phyloP scores from a whole-genome alignment of 2,888 invertebrate genomes.

The Eilema depressum region DNA sequence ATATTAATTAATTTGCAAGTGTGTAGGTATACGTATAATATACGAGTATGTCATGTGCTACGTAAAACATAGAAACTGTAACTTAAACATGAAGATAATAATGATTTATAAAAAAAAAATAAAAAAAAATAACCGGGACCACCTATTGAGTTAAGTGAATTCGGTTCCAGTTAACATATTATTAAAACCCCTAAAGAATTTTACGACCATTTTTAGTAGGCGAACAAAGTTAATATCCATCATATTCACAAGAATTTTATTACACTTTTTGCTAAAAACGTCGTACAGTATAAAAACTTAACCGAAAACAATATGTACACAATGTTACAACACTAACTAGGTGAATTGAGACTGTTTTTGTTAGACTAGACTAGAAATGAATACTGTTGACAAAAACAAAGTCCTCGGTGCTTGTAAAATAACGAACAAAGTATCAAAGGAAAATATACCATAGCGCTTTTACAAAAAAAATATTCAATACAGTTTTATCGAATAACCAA shows the following conservation, averaged over 20 bases:
- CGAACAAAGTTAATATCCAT: no score
- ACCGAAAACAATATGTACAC: neutral
- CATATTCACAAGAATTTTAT: no score
- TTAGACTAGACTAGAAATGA: conserved; percentile 4
- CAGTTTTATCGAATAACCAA: neutral
- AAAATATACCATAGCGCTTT: conserved; percentile 19
- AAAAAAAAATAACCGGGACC: no score
- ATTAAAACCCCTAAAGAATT: no score
- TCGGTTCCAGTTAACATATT: no score
- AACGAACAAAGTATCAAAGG: conserved; percentile 21
- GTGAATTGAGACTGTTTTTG: neutral
- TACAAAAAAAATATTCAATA: conserved; percentile 17
- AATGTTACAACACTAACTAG: conserved; percentile 3
- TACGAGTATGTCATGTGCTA: no score
- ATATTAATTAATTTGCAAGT: neutral
- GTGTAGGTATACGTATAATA: no score
- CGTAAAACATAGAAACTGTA: no score
- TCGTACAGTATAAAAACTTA: neutral
- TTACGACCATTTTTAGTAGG: no score
- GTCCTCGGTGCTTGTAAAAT: conserved; percentile 5
- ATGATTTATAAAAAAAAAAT: no score
- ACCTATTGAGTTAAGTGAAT: no score
- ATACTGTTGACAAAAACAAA: conserved; percentile 5
- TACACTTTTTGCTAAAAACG: neutral
- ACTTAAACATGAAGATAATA: no score